phyloP scores from a whole-genome alignment of 2,888 invertebrate genomes.

The Octonoba sinensis region DNA sequence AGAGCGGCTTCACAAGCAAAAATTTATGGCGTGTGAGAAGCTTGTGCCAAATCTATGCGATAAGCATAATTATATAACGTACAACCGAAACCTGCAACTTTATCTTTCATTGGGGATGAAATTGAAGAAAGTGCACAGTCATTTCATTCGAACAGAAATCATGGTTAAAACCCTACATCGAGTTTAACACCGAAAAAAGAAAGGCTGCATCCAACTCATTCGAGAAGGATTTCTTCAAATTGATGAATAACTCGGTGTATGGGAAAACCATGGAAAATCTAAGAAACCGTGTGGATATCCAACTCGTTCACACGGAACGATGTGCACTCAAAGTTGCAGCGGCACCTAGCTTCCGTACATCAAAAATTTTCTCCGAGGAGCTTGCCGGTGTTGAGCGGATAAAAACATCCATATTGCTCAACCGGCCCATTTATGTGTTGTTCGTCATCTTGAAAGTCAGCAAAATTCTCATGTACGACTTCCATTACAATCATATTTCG shows the following conservation, averaged over 20 bases:
- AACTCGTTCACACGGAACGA: slow-evolving; percentile 62
- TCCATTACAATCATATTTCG: too few relatives aligned
- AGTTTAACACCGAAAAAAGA: slow-evolving; percentile 68
- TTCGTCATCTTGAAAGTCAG: too few relatives aligned
- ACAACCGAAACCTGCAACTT: slow-evolving; percentile 60
- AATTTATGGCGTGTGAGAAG: slow-evolving; percentile 30
- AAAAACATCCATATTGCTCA: too few relatives aligned
- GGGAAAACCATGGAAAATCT: slow-evolving; percentile 72
- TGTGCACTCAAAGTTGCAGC: slow-evolving; percentile 11
- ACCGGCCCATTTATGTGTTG: too few relatives aligned
- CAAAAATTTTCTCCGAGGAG: too few relatives aligned
- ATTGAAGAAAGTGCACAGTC: slow-evolving; percentile 67
- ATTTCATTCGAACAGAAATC: slow-evolving; percentile 66
- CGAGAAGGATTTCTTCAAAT: slow-evolving; percentile 70
- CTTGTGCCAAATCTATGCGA: slow-evolving; percentile 66
- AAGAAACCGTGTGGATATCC: slow-evolving; percentile 69
- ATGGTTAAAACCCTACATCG: slow-evolving; percentile 70
- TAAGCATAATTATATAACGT: slow-evolving; percentile 66
- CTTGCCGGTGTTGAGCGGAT: too few relatives aligned
- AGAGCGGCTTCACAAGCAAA: not conserved
- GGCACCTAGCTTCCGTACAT: slow-evolving; percentile 41
- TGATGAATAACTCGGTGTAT: too few relatives aligned
- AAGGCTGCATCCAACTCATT: slow-evolving; percentile 69
- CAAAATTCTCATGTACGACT: too few relatives aligned
- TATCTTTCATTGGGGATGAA: slow-evolving; percentile 63